Base-by-base conservation (phyloP, 2,888 invertebrate genomes). In the Elmis aenea region DNA sequence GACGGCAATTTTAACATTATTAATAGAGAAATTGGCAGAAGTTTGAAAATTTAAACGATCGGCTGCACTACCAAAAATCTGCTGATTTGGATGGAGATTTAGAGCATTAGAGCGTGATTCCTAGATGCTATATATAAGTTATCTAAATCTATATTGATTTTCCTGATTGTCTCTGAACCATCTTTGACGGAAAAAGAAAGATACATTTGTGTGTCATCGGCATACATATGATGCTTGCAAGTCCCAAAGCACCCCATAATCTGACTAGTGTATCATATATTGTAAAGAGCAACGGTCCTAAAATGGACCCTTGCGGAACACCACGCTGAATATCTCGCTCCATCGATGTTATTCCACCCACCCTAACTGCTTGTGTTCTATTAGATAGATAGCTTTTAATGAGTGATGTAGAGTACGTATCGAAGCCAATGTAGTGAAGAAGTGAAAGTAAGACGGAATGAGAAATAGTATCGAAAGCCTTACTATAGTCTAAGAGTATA, bases 401-500 rank as follows among this genome's bases (percentile, higher is more conserved):
- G 18, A 5, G 8, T 18, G n/a, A 18, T 18, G 5, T 18, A 5
- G 5, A 5, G 5, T 18, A 5, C 8, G 5, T 8, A 18, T 8
- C 18, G 8, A 18, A 5, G 18, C 18, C 18, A 5, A 18, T 18
- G 18, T 18, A 18, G 18, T 18, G 18, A 5, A 18, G 18, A 5
- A 18, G 18, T 18, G 18, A 5, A 5, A 18, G 5, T 18, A 18
- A 18, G 8, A 18, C 5, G 5, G 5, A 5, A 18, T 18, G 18
- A 18, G 5, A 18, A 5, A 18, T 18, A 18, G 8, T n/a, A 22
- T 30, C 30, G 25, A 36, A 36, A 13, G 36, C 14, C 13, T 31
- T 20, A 3, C 12, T 22, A 15, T 21, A 31, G 24, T 31, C 30
- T 21, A 36, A 11, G 9, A 36, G n/a, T 9, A 36, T 23, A n/a